A percentile compares a stretch with the other conserved stretches of the same genome.
phyloP scores from a whole-genome alignment of 2,113 vertebrate genomes.

The Condylura cristata region DNA sequence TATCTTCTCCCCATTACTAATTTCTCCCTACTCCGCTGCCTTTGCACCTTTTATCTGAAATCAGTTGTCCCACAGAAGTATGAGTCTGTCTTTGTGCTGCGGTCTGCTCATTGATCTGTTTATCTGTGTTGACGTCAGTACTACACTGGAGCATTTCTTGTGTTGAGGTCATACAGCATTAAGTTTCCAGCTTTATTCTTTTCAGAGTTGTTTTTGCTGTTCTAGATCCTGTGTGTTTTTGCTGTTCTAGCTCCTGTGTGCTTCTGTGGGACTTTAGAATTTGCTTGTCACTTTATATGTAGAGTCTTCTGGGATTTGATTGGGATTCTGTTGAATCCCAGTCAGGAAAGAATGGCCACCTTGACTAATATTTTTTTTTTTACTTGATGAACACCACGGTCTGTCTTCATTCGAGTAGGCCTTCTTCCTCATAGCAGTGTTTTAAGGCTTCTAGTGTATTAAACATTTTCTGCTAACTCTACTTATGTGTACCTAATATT shows the following conservation, averaged over 20 bases:
- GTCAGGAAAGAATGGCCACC: neutral
- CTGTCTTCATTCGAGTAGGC: neutral
- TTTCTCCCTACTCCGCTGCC: neutral
- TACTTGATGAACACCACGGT: neutral
- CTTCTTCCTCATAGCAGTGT: neutral
- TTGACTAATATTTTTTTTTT: neutral
- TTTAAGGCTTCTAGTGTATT: neutral
- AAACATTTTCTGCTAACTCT: neutral
- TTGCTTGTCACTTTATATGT: neutral
- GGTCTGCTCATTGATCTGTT: neutral
- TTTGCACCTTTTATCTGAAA: neutral
- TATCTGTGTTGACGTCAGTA: neutral
- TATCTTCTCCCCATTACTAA: neutral
- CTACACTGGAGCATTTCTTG: neutral
- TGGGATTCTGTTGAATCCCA: neutral
- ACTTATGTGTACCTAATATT: neutral
- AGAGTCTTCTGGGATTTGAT: neutral
- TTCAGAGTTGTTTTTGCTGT: neutral
- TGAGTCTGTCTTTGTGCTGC: neutral
- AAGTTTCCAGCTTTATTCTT: neutral
- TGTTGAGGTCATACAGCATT: neutral
- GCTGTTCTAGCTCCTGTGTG: neutral
- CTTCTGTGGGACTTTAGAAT: neutral
- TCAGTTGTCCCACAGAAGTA: neutral
- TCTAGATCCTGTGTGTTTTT: neutral